Base-by-base conservation (phyloP, 2,797 vertebrate species). In the Hoplostethus atlanticus region DNA sequence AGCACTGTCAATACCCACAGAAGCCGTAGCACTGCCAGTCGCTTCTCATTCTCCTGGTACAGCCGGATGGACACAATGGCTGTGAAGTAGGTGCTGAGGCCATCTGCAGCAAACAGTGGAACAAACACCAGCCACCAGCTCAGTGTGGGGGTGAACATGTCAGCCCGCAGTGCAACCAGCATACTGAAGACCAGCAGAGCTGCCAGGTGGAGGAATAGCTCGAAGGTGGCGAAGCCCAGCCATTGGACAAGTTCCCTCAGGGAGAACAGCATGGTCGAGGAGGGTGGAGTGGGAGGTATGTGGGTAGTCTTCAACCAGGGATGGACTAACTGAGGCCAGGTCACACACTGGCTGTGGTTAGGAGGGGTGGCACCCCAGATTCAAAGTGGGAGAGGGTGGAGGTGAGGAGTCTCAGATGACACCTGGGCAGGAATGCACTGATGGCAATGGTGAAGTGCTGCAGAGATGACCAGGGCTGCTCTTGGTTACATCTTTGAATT, bases 21-120 rank as follows among this genome's bases (percentile, higher is more conserved):
- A 75, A 99, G 96, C 55, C 98, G 94, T 80, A 99, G 93, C 84
- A 99, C 96, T 0, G 98, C 97, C 75, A 99, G 93, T 0, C 98
- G 96, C 90, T 97, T 97, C 93, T 99, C 98, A 0, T 98, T 98
- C 70, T 99, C 97, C 92, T 98, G 98, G 94, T 98, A 99, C 21
- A 99, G 96, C 4, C 98, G 96, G 81, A 99, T 97, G 5, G 97
- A 98, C 28, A 99, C 98, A 46, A 99, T 99, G 88, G 97, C 94
- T 1, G 97, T 99, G 94, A 99, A 99, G 82, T 99, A 99, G 51
- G 97, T 96, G 94, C 97, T 99, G 82, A 99, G 97, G n/a, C 98
- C 97, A 4, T 99, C 98, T 0, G 98, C 97, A 0, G 97, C 95
- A 7, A 98, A 99, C 81, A 99, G 94, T 0, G 98, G 98, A 15